Conservation (phyloP, 2,888 invertebrate genomes). For the Campaea margaritaria region DNA sequence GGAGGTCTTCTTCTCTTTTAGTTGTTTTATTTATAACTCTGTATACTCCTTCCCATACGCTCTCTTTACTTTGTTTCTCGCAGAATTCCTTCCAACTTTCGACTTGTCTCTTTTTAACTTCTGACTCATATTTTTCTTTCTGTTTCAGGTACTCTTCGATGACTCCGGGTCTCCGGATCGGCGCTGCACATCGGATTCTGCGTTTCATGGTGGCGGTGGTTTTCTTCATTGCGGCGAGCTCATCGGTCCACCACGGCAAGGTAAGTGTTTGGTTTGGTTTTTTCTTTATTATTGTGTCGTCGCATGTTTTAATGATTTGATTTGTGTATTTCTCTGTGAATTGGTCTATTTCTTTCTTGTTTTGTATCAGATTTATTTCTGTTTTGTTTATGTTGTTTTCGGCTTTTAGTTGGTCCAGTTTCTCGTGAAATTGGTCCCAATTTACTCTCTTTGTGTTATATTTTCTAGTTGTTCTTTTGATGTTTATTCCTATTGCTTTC, state of each 20-base stretch:
- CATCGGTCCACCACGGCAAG: too few species aligned
- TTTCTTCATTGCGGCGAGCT: too few species aligned
- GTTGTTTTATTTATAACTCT: conserved; percentile 11
- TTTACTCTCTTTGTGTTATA: background rate
- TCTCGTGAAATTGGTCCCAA: conserved; percentile 2
- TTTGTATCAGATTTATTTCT: conserved; percentile 5
- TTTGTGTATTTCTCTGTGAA: conserved; percentile 4
- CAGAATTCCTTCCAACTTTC: background rate
- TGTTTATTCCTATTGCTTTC: background rate
- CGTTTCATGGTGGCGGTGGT: too few species aligned
- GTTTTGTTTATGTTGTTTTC: background rate
- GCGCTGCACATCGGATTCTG: too few species aligned
- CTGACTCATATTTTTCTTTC: conserved; percentile 6
- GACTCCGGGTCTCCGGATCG: background rate
- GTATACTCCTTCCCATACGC: too few species aligned
- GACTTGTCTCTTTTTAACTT: background rate
- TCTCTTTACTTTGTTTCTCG: conserved; percentile 23
- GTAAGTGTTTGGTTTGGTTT: too few species aligned
- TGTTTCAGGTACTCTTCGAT: conserved; percentile 12
- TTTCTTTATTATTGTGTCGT: background rate
- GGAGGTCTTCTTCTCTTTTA: conserved; percentile 12
- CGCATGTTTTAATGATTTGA: too few species aligned
- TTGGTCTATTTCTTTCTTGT: too few species aligned
- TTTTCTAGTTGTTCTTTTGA: background rate
- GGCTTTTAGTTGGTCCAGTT: background rate